phyloP scores from a whole-genome alignment of 1,140 invertebrate species.

The Trichoplusia ni region DNA sequence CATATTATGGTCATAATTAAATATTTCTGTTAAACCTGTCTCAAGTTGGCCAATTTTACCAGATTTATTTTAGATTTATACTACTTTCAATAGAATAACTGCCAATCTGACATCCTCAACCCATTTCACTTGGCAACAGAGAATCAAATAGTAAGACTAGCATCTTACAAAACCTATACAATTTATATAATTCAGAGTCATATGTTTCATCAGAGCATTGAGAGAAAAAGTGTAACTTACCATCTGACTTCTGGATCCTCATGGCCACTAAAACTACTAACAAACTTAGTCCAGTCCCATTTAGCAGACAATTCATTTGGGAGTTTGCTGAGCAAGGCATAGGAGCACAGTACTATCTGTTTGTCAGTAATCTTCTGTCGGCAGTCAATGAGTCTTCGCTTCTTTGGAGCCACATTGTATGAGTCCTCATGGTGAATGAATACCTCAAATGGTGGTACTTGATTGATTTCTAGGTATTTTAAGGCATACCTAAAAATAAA shows the following conservation, averaged over 20 bases:
- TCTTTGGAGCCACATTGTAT: conserved; percentile 74
- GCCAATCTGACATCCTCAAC: too few species aligned
- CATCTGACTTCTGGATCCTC: conserved; percentile 64
- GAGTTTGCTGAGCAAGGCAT: conserved; percentile 59
- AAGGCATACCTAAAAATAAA: conserved; percentile 67
- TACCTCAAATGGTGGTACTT: conserved; percentile 65
- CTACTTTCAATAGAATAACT: too few species aligned
- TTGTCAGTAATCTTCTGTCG: conserved; percentile 65
- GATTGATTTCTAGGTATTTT: conserved; percentile 75
- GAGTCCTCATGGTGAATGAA: conserved; percentile 69
- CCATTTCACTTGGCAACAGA: too few species aligned
- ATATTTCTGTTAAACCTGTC: too few species aligned
- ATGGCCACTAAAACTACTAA: conserved; percentile 61
- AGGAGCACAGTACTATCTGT: conserved; percentile 67
- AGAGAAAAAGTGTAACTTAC: conserved; percentile 41
- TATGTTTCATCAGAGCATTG: not conserved
- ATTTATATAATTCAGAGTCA: too few species aligned
- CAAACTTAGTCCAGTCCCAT: conserved; percentile 77
- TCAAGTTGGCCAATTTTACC: too few species aligned
- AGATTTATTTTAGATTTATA: too few species aligned
- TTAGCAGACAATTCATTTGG: conserved; percentile 69
- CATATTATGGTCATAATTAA: too few species aligned
- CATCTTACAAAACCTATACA: too few species aligned
- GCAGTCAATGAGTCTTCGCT: conserved; percentile 60
- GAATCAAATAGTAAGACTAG: not conserved